Percentiles rank a stretch among this genome's conserved stretches.
These are phyloP conservation scores for Neotoma lepida DNA, from an alignment of 2,113 vertebrate genomes.

Conservation along the genomic window DNA sequence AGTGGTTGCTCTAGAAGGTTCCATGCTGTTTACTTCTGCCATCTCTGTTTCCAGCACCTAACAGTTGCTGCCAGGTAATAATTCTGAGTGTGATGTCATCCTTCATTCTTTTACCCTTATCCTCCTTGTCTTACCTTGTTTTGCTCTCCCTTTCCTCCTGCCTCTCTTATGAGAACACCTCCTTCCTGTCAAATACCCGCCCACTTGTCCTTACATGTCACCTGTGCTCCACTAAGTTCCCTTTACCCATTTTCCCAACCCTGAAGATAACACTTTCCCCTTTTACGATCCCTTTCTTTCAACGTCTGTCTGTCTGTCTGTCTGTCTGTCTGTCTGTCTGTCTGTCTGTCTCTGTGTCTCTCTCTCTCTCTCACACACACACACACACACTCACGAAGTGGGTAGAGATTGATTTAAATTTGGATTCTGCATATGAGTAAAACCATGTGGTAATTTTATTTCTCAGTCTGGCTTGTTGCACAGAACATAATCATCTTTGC, in stretches of 20 bases:
- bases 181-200: not conserved
- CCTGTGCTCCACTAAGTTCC: not conserved
- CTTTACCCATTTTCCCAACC: not conserved
- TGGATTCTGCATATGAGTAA: not conserved
- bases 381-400: not conserved
- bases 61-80: not conserved
- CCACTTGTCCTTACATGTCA: not conserved
- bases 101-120: not conserved
- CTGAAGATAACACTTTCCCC: not conserved
- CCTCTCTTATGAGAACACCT: not conserved
- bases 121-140: not conserved
- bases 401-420: not conserved
- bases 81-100: not conserved
- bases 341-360: not conserved
- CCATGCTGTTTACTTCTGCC: not conserved
- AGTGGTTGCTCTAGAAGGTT: not conserved
- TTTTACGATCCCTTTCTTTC: not conserved
- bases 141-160: not conserved
- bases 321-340: not conserved
- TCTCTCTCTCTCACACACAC: too few relatives aligned
- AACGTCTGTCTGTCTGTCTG: too few relatives aligned
- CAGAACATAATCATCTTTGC: not conserved
- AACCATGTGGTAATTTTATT: not conserved
- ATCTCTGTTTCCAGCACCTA: not conserved
- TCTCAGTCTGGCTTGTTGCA: not conserved